A percentile compares a stretch with the other conserved stretches of the same genome.
These are phyloP conservation scores for Drosophila birchii DNA, from an alignment of 2,888 invertebrate species.

Conservation along the genomic window DNA sequence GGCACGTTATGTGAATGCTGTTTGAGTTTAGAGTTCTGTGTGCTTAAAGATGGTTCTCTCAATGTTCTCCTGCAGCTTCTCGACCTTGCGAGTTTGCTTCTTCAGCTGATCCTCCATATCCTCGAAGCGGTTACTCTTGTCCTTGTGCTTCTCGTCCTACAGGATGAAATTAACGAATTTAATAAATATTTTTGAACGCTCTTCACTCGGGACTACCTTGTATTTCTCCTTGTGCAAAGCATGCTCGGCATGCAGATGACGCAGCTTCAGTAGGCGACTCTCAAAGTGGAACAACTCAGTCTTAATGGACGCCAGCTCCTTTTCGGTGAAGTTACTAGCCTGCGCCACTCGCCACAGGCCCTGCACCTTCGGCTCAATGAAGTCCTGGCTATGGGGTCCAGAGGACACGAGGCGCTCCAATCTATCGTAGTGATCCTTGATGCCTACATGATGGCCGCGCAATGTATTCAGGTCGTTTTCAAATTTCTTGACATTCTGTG, in stretches of 20 bases:
- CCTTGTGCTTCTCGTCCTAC: conserved; percentile 87
- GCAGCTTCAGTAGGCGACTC: conserved; percentile 92
- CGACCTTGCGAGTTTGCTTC: conserved; percentile 93
- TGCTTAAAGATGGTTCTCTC: conserved; percentile 92
- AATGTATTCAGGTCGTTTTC: conserved; percentile 89
- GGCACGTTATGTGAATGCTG: conserved; percentile 34
- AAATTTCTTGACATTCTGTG: conserved; percentile 85
- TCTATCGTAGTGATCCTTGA: conserved; percentile 92
- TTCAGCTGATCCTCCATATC: conserved; percentile 88
- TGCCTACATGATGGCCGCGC: conserved; percentile 90
- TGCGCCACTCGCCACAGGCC: conserved; percentile 94
- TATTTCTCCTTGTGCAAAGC: conserved; percentile 89
- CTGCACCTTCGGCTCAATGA: conserved; percentile 95
- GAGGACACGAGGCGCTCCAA: conserved; percentile 90
- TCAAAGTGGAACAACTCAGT: conserved; percentile 93
- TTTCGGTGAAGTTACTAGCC: conserved; percentile 91
- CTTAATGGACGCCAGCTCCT: conserved; percentile 93
- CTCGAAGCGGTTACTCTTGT: conserved; percentile 87
- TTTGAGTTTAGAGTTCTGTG: conserved; percentile 88
- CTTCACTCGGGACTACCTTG: conserved; percentile 84
- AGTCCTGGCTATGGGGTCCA: conserved; percentile 93
- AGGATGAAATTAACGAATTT: neutral
- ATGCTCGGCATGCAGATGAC: conserved; percentile 92
- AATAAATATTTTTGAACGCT: neutral
- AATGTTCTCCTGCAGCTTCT: conserved; percentile 92